These are phyloP conservation scores for Bhutanitis thaidina DNA, from an alignment of 2,888 invertebrate species.

Conservation along the genomic window DNA sequence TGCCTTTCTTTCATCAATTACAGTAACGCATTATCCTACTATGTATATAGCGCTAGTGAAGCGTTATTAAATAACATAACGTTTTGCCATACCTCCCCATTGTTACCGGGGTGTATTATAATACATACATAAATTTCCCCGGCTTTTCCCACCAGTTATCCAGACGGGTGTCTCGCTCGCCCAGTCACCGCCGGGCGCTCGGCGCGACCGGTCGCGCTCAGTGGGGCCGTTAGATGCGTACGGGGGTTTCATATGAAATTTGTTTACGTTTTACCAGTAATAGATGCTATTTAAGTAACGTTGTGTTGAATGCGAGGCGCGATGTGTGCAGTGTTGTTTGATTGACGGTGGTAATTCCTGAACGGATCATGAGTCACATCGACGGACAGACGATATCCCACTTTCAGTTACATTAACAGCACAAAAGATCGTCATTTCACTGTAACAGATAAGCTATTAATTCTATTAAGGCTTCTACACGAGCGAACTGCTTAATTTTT, in stretches of 20 bases:
- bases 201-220: slow-evolving; percentile 31
- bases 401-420: background rate
- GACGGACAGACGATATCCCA: too few species aligned
- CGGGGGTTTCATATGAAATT: background rate
- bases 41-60: background rate
- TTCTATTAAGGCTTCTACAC: too few species aligned
- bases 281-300: background rate
- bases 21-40: too few species aligned
- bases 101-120: background rate
- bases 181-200: slow-evolving; percentile 39
- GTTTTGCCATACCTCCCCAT: background rate
- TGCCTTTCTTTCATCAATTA: too few species aligned
- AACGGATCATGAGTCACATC: background rate
- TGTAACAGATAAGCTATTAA: too few species aligned
- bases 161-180: too few species aligned
- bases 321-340: background rate
- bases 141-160: background rate
- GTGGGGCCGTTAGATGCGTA: background rate
- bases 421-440: too few species aligned
- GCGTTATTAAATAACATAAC: background rate
- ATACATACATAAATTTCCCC: slow-evolving; percentile 3
- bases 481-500: too few species aligned
- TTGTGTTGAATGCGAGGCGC: background rate
- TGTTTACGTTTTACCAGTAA: slow-evolving; percentile 2
- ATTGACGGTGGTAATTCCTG: background rate